These are phyloP conservation scores for Ianthella basta DNA, from an alignment of 37 sponge, comb jelly and placozoan species.

Conservation along the genomic window DNA sequence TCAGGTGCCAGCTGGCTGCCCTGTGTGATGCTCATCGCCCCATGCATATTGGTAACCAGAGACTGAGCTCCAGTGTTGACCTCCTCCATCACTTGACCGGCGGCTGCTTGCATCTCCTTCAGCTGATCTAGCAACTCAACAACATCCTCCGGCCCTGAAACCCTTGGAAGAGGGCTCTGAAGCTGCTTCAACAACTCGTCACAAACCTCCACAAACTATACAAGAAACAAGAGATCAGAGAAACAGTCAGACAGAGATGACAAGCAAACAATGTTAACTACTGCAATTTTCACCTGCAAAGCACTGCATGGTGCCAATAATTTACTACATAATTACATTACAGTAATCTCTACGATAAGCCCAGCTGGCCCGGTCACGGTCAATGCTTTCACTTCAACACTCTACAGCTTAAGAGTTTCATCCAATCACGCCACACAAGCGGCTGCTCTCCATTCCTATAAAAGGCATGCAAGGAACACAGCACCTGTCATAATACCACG, in stretches of 20 bases:
- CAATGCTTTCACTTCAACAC: too few species aligned
- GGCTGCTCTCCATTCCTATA: too few species aligned
- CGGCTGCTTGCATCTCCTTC: not conserved
- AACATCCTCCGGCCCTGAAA: not conserved
- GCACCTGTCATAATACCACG: too few species aligned
- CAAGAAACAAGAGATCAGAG: not conserved
- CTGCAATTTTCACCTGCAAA: too few species aligned
- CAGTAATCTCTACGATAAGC: too few species aligned
- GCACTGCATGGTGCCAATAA: too few species aligned
- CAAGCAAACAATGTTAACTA: too few species aligned
- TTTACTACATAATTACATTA: too few species aligned
- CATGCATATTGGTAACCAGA: not conserved
- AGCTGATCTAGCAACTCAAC: constrained; percentile 24
- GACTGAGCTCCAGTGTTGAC: not conserved
- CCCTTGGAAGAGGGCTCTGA: not conserved
- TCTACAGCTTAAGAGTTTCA: too few species aligned
- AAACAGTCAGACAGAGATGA: constrained; percentile 7
- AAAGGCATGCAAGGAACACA: too few species aligned
- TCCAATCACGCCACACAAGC: too few species aligned
- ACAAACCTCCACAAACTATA: not conserved
- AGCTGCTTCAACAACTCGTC: constrained; percentile 7
- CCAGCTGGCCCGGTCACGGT: too few species aligned
- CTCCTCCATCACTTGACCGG: not conserved
- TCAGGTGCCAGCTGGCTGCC: not conserved
- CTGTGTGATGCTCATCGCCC: not conserved